phyloP scores from a whole-genome alignment of 2,797 vertebrate species.

The Gambelia wislizenii region DNA sequence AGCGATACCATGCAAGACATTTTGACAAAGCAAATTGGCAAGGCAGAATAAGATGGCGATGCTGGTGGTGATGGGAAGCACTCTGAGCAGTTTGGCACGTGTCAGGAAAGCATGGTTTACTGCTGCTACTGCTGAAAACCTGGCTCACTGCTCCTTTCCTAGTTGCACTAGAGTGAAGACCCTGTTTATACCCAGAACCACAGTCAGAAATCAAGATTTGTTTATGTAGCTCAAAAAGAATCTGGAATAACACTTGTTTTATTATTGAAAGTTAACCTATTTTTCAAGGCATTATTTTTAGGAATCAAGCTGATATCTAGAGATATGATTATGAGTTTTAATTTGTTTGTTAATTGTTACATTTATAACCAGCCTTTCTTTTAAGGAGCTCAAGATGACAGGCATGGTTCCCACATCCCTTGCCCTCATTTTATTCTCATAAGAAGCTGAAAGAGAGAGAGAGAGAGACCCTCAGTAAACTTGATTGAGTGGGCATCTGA shows the following conservation, averaged over 20 bases:
- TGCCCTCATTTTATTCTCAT: background rate
- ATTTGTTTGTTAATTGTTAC: background rate
- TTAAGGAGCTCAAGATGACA: background rate
- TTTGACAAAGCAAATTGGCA: constrained; percentile 19
- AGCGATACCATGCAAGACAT: background rate
- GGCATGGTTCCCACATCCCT: background rate
- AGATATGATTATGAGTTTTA: background rate
- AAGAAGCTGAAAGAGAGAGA: background rate
- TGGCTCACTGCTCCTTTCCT: background rate
- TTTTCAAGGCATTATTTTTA: constrained; percentile 6
- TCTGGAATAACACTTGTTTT: background rate
- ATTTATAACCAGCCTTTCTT: background rate
- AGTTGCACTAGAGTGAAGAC: background rate
- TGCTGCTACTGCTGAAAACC: background rate
- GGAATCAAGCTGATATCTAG: background rate
- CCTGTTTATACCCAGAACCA: background rate
- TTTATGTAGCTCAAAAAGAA: background rate
- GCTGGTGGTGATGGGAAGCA: background rate
- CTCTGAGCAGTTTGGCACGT: background rate
- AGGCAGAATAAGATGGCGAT: background rate
- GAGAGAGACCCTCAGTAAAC: background rate
- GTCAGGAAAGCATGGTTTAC: background rate
- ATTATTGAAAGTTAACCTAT: background rate
- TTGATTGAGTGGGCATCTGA: background rate
- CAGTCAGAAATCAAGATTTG: background rate